Base-by-base conservation (phyloP, 2,888 invertebrate species). In the Deroplatys truncata region DNA sequence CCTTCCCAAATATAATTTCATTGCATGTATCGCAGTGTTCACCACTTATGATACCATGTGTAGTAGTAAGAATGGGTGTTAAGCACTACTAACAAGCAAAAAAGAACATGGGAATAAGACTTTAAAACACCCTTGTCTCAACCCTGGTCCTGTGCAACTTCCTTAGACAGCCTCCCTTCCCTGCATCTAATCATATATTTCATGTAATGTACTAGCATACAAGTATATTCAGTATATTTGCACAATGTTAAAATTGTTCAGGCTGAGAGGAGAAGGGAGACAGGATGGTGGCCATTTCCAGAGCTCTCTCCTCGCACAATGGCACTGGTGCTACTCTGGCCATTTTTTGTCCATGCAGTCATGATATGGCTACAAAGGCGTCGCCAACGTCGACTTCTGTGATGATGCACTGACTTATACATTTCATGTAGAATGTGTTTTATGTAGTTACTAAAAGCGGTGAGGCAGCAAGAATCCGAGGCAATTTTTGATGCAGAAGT, bases 311-410 rank as follows among this genome's bases (percentile, higher is more conserved):
- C 94, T 91, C 94, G 35, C 94, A 94, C 96, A 1, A 93, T 96
- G 88, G 92, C 94, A 87, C 93, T 96, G 90, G 92, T 97, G 91
- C 92, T 96, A 35, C 91, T 95, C 89, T 97, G 97, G 97, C 97
- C 97, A 9, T 94, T 97, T 92, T 91, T 96, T 86, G 95, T 89
- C 28, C 90, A 90, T 86, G 72, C 89, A 15, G 84, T 86, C 25
- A 13, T 89, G 3, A 43, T 43, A 56, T 90, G 90, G 90, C 56
- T 90, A 28, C 83, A 84, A 88, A 83, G 88, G 84, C 82, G 90
- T 28, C 89, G 90, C 1, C 56, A 72, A 4, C 56, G 56, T 72
- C 56, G 56, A 72, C 56, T 72, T 20, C 56, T 72, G 9, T 72
- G 56, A 72, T 72, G 56, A 25, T 72, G 56, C 56, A 20, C 56